Evolutionary conservation across 2,797 vertebrate genomes (phyloP), one percentile per base, ranked within the genome.

Genomic region (Enteromius unitaeniatus): DNA sequence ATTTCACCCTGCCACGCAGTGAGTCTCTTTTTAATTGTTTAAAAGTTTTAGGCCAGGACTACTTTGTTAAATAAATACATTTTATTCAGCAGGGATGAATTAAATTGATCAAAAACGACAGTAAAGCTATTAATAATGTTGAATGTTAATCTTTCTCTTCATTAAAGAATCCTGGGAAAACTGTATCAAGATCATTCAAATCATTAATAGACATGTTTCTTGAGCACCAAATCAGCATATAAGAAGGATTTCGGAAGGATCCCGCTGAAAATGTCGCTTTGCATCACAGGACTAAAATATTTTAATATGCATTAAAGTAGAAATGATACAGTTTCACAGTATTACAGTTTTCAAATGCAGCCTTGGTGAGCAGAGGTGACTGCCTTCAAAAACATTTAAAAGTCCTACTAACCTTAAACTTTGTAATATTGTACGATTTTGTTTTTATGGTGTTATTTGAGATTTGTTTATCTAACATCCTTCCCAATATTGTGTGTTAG

Each of bases 1-100:
- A 97, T 88, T 97, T 98, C 90, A 98, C 97, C 3, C 93, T 98
- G 60, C 97, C 97, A 19, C 94, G 97, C 90, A 97, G 97, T 97
- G 87, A 95, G 97, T 94, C 23, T 74, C 23, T 2, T 49, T 47
- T 85, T 21, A 42, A 51, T 26, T 34, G 7, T 8, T 34, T 3
- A 65, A 65, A 65, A 65, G 31, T 19, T 65, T 49, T 23, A 7
- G 42, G 1, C 15, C 3, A 7, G 14, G 26, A 10, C 8, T 70
- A 7, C 45, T 42, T 23, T 13, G 1, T 42, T 45, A 8, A 26
- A 15, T 8, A 26, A 73, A 21, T 21, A 1, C 6, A 14, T 53
- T 68, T 21, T 51, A 53, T 51, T 51, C 2, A 21, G 10, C 10
- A 53, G 10, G 47, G 5, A 53, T 74, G 10, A 47, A 53, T 74